Base-by-base conservation (phyloP, 2,888 invertebrate genomes). In the Galerucella calmariensis region DNA sequence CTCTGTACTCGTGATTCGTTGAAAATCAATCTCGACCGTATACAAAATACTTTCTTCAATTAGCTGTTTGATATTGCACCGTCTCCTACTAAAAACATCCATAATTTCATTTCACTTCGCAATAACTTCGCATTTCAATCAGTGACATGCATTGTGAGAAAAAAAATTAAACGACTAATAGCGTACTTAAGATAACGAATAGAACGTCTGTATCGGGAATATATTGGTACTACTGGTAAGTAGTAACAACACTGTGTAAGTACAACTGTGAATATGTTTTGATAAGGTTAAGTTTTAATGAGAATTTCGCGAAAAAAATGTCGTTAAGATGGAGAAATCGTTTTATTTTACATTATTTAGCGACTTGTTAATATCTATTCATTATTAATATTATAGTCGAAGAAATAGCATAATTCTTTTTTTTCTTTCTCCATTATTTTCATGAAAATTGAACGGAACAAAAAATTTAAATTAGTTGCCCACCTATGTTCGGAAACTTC, bases 111-210 rank as follows among this genome's bases (percentile, higher is more conserved):
- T 44, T 46, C 12, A 16, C 20, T 12, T 65, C 12, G 63, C 46
- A 65, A 46, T 65, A 65, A 65, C 46, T 62, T 65, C 63, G 46
- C 56, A 61, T 41, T 65, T 65, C 63, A 46, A 65, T 65, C 46
- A 46, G 63, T 44, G 63, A 46, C 46, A 65, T 44, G n/a, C 12
- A 65, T 65, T 65, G 16, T 65, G 27, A 27, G 27, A 12, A 61
- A 35, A 63, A 63, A 65, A 65, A 65, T n/a, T 44, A 24, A 65
- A 46, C 63, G n/a, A 46, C 63, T 65, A 65, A 65, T 65, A 65
- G 63, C 63, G 20, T 65, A 65, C 63, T 65, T 65, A 65, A 65
- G 63, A 65, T 65, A 65, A 61, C 61, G 61, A 63, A 56, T 44
- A 46, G 46, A 63, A 46, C 63, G 46, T 46, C 63, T 65, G 20